A percentile compares a stretch with the other conserved stretches of the same genome.
These are phyloP conservation scores for Petrocephalus zakoni DNA, from an alignment of 2,113 vertebrate genomes.

Conservation along the genomic window DNA sequence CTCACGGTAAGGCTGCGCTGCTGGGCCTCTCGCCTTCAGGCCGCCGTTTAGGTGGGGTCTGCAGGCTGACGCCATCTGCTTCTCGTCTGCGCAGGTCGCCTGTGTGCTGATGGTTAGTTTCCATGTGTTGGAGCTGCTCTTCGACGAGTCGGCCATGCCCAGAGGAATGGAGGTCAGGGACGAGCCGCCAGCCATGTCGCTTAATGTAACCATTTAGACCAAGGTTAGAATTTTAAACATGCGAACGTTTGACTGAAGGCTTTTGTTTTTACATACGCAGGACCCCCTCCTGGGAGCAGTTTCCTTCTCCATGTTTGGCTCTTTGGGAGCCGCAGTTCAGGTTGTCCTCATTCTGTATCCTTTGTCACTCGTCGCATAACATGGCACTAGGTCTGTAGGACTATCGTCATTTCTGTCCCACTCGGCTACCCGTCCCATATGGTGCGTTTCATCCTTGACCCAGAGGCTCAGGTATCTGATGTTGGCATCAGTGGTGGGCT, in stretches of 20 bases:
- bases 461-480: constrained; percentile 75
- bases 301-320: constrained; percentile 92
- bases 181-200: too few species aligned
- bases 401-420: not conserved
- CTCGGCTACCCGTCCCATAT: not conserved
- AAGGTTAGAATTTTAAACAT: not conserved
- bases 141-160: constrained; percentile 89
- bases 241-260: not conserved
- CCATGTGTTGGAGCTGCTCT: constrained; percentile 86
- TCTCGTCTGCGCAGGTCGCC: constrained; percentile 65
- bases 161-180: constrained; percentile 81
- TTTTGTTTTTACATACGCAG: constrained; percentile 48
- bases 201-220: not conserved
- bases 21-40: not conserved
- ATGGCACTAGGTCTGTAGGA: not conserved
- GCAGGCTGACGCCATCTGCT: not conserved
- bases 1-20: constrained; percentile 68
- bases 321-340: constrained; percentile 85
- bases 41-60: not conserved
- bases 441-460: constrained; percentile 39
- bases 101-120: constrained; percentile 89
- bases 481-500: constrained; percentile 88
- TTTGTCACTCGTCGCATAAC: constrained; percentile 41
- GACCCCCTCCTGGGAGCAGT: constrained; percentile 80
- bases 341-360: constrained; percentile 97